Base-by-base conservation (phyloP, 1,140 invertebrate species). In the Drosophila kurseongensis region DNA sequence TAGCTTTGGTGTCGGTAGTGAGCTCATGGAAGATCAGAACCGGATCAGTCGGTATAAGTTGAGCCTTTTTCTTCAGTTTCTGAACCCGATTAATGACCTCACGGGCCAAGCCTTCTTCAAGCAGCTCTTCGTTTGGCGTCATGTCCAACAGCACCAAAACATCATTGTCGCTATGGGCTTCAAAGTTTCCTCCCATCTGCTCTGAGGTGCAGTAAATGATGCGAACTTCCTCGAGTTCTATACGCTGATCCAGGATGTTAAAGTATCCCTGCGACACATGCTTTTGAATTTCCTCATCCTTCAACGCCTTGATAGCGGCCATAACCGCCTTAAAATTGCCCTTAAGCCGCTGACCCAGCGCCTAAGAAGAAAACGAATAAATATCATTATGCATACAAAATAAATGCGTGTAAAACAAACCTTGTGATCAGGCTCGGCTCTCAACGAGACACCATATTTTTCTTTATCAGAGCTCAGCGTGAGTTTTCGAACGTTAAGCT, bases 61-160 rank as follows among this genome's bases (percentile, higher is more conserved):
- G 96, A 2, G 97, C 98, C 92, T 98, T 98, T 93, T 99, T 99
- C n/a, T 99, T 94, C 0, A 99, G 93, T 93, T 99, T 99, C 91
- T 99, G 99, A 41, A 99, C 95, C 45, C 98, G 95, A 92, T 99
- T 99, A 29, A 99, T 98, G 8, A 99, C 95, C 93, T 99, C 99
- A 63, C 99, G 94, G 0, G 97, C 97, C 61, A 96, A 93, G 29
- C 98, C 98, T 94, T 99, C 98, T 91, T 98, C 96, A 61, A 97
- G 93, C 96, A 99, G 96, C 3, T 95, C 95, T 80, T 97, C 95
- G 93, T 98, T 97, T 2, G 97, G 95, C 0, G 95, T 96, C 42
- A 96, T 94, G 90, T 97, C 96, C 57, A 97, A 83, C 16, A 97
- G 90, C 69, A 97, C 95, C 35, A 97, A 91, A n/a, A 97, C 95